phyloP scores from a whole-genome alignment of 2,113 vertebrate genomes.

The Arenaria interpres region DNA sequence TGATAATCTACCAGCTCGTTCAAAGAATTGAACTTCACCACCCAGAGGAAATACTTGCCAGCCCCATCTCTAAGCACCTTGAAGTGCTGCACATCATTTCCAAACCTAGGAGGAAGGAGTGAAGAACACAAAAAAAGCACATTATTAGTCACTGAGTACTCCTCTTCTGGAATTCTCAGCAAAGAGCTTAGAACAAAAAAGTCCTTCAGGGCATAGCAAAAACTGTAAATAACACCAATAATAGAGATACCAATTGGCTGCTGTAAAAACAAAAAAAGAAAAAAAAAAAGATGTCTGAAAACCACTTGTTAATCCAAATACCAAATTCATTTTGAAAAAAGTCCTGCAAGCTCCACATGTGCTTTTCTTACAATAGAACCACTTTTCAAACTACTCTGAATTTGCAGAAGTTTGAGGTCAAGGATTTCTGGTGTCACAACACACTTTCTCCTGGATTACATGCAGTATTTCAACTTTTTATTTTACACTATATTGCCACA shows the following conservation, averaged over 20 bases:
- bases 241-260: neutral
- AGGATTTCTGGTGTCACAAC: neutral
- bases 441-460: neutral
- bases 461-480: neutral
- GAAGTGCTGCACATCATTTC: slow-evolving; percentile 98
- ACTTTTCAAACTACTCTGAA: neutral
- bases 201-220: neutral
- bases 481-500: neutral
- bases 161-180: neutral
- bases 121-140: neutral
- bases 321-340: neutral
- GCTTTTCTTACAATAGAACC: neutral
- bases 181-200: neutral
- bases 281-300: neutral
- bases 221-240: neutral
- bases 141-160: neutral
- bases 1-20: slow-evolving; percentile 99
- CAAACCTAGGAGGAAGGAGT: slow-evolving; percentile 80
- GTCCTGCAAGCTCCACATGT: neutral
- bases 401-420: neutral
- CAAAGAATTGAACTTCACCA: slow-evolving; percentile 98
- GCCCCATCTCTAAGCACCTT: slow-evolving; percentile 98
- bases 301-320: neutral
- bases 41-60: slow-evolving; percentile 99
- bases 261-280: neutral